Conservation (phyloP, 1,140 invertebrate genomes). For the Drosophila busckii region DNA sequence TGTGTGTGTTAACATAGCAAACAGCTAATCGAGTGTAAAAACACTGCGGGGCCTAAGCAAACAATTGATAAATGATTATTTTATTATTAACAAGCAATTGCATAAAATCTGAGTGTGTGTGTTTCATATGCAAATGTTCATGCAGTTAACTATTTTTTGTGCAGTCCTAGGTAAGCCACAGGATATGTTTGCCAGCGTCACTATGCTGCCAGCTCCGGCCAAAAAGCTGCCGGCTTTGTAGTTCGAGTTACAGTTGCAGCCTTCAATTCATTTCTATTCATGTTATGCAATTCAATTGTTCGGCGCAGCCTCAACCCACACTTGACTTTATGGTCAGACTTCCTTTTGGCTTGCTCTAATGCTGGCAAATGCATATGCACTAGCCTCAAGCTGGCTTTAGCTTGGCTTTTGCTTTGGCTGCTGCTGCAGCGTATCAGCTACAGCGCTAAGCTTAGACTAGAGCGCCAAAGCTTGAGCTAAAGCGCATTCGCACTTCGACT, state of each 20-base stretch:
- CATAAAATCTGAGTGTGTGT: too few relatives aligned
- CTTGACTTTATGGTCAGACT: slow-evolving; percentile 24
- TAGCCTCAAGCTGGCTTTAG: not conserved
- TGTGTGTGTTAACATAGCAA: slow-evolving; percentile 14
- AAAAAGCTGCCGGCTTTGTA: not conserved
- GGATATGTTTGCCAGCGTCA: slow-evolving; percentile 45
- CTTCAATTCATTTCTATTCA: slow-evolving; percentile 73
- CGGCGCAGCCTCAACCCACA: not conserved
- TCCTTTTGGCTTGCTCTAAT: slow-evolving; percentile 19
- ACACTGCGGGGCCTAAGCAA: slow-evolving; percentile 43
- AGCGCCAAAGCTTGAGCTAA: slow-evolving; percentile 17
- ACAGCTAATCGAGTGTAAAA: slow-evolving; percentile 71
- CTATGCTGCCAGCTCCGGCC: not conserved
- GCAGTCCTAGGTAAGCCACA: slow-evolving; percentile 38
- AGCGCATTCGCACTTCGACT: not conserved
- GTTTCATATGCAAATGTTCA: slow-evolving; percentile 40
- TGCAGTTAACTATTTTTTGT: slow-evolving; percentile 39
- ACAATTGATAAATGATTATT: slow-evolving; percentile 9
- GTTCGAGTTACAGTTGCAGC: slow-evolving; percentile 8
- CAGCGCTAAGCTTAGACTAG: slow-evolving; percentile 19
- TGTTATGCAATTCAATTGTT: slow-evolving; percentile 75
- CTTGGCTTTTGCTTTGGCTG: too few relatives aligned
- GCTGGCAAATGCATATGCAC: slow-evolving; percentile 53
- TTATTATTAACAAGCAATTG: slow-evolving; percentile 16
- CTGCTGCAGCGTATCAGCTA: slow-evolving; percentile 9